Evolutionary conservation across 1,140 invertebrate species (phyloP), one percentile per base, ranked within the genome.

Genomic region (Muscidifurax raptorellus): DNA sequence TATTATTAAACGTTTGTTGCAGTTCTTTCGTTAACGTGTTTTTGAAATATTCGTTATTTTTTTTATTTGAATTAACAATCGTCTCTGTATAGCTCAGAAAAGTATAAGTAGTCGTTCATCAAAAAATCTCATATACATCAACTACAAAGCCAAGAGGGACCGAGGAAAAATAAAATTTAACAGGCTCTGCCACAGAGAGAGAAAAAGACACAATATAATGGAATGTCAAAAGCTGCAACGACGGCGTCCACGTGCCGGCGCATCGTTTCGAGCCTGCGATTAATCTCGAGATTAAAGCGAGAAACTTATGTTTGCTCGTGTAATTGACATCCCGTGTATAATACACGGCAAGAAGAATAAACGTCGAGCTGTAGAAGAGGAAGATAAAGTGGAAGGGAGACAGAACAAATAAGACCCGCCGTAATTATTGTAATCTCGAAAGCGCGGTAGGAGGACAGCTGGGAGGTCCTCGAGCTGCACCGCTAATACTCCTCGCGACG

Each of bases 351-450:
- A 74, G 25, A 52, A 22, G 69, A 25, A 66, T 66, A 66, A 66
- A 66, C 18, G 64, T 12, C 13, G 44, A 47, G 10, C 10, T 40
- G 44, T 32, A 18, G 40, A 79, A 18, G 13, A 71, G 83, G 76
- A 80, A 69, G 47, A 40, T 28, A 67, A 44, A 66, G 69, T 30
- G 27, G 13, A 40, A 74, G 66, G 27, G 72, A 82, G 83, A 87
- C 87, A 88, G 87, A 87, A 87, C 86, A 90, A 90, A 90, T 90
- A 90, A 90, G 90, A 89, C 89, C 86, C 87, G 25, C 18, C 10
- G 75, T 92, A 91, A 92, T 92, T 91, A 92, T 91, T 91, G 90
- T 91, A 90, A 92, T 92, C 87, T 87, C 84, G 44, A 36, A 81
- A 77, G 74, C 86, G 74, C 86, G 83, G 89, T 91, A 88, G 90